Evolutionary conservation across 1,140 invertebrate species (phyloP), one percentile per base, ranked within the genome.

Genomic region (Euwallacea fornicatus): DNA sequence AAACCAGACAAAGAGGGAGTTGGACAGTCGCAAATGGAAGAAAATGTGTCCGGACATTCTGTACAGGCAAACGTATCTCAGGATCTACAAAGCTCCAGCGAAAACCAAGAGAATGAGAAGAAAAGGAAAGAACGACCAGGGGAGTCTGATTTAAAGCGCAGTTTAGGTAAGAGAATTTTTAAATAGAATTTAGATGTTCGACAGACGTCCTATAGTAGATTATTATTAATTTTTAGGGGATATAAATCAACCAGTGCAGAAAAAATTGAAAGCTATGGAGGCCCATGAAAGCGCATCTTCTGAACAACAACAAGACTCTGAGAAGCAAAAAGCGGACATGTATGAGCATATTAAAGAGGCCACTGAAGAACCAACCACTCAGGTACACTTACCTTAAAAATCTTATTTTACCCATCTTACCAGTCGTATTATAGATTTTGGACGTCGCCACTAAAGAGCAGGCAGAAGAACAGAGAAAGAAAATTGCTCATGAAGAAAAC

Each of bases 291-390:
- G 82, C 46, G 75, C 81, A 66, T 75, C 75, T 55, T 74, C 77
- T 15, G 76, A 83, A 64, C 81, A 88, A 10, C 79, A 87, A 0
- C 80, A 86, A 9, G 83, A 83, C 85, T 4, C 21, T 33, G 21
- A 7, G 78, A 85, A 83, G 2, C 80, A 86, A 7, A 76, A 80
- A 50, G 85, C 89, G 2, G 91, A 94, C 58, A 84, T 91, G 53
- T 97, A 91, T 81, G 90, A 97, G 81, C 95, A 97, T 81, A 89
- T 97, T 0, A 89, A 91, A 75, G 88, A 95, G 74, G 86, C 92
- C 0, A 89, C 91, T 68, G 87, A 89, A 42, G 60, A 76, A 65
- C 43, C 63, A 43, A 33, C 72, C 21, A 74, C 70, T 42, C 75
- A 78, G 50, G 69, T 71, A 62, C 2, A 70, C 42, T 55, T 72